Base-by-base conservation (phyloP, 2,888 invertebrate genomes). In the Drosophila mulleri region DNA sequence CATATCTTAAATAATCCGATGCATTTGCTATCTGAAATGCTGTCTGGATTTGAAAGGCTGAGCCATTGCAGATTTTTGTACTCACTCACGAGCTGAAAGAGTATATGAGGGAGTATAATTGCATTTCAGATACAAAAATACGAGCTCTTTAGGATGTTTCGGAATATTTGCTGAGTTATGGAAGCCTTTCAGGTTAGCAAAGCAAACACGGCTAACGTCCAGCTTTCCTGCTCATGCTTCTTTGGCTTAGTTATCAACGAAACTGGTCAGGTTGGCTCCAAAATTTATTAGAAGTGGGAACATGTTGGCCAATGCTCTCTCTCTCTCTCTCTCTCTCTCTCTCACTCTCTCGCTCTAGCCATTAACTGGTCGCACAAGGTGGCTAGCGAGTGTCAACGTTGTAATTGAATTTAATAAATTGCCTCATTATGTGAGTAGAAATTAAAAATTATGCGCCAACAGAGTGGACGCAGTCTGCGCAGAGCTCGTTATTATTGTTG, bases 361-460 rank as follows among this genome's bases (percentile, higher is more conserved):
- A 32, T 50, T 59, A 67, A 58, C 50, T 47, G 53, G 16, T 39
- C 11, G 53, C 23, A n/a, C 32, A 32, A 32, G 29, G 48, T 45
- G 42, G 53, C 78, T 57, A 75, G 88, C 82, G 86, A 88, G 86
- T 92, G 92, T 92, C 92, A 92, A 88, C 92, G 90, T 89, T 91
- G 91, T 92, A 92, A 92, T 92, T 92, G 92, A 92, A 92, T 92
- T 92, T 90, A 92, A 92, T 92, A 92, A 92, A 92, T 92, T 92
- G 91, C 92, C 92, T 92, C 92, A 92, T 92, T 92, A 92, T 90
- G 89, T 82, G 82, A 74, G 84, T 66, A 82, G 79, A 88, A 82
- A 83, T 83, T 82, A 88, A 88, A 83, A 77, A 85, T 75, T 75
- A 80, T 87, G 82, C 75, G 69, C 70, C 76, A 78, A 72, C 65